These are phyloP conservation scores for Fratercula arctica DNA, from an alignment of 2,797 vertebrate genomes.

Conservation along the genomic window DNA sequence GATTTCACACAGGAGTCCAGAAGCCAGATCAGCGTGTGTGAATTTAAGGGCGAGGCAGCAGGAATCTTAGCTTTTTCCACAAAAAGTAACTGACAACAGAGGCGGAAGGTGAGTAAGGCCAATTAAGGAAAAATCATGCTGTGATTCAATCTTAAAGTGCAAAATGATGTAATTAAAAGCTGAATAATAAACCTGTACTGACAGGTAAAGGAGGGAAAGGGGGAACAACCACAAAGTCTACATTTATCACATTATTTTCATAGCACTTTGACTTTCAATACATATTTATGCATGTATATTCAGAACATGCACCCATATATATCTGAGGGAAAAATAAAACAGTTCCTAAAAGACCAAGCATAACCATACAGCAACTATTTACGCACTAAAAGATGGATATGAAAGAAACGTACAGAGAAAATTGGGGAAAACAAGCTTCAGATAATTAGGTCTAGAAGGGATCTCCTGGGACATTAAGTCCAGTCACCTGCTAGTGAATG, in stretches of 20 bases:
- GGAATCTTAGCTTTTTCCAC: neutral
- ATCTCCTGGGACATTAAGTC: neutral
- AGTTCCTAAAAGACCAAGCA: neutral
- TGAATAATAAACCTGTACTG: neutral
- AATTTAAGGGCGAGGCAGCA: neutral
- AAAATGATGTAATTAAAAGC: neutral
- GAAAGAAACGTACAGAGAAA: neutral
- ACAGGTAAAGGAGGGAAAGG: neutral
- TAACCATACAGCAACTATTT: neutral
- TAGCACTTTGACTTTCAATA: neutral
- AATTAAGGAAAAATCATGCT: neutral
- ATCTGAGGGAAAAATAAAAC: neutral
- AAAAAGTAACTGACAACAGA: neutral
- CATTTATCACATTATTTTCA: neutral
- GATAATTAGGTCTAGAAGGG: neutral
- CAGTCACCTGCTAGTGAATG: neutral
- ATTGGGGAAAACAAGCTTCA: neutral
- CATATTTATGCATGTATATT: neutral
- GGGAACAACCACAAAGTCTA: neutral
- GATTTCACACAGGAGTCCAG: neutral
- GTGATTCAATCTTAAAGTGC: neutral
- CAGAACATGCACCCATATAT: neutral
- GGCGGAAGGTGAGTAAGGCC: neutral
- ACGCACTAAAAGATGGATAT: neutral
- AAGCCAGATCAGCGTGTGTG: neutral